Conservation (phyloP, 2,888 invertebrate genomes). For the Eucera pruinosa region DNA sequence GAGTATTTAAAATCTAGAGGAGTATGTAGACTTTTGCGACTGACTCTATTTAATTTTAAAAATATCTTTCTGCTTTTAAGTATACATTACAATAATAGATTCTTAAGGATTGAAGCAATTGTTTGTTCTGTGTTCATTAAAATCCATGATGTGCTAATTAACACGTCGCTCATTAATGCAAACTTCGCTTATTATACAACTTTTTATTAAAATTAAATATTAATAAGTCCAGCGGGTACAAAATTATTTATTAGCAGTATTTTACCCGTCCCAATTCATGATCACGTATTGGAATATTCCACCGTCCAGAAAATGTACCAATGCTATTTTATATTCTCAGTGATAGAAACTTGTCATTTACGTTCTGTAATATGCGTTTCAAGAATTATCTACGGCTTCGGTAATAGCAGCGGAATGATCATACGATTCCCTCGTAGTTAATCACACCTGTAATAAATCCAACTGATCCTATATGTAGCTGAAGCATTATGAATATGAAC, state of each 20-base stretch:
- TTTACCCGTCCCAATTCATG: background rate
- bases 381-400: slow-evolving; percentile 48
- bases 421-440: slow-evolving; percentile 57
- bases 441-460: slow-evolving; percentile 62
- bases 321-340: background rate
- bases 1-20: too few relatives aligned
- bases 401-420: slow-evolving; percentile 51
- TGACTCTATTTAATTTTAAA: too few relatives aligned
- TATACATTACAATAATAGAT: too few relatives aligned
- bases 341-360: slow-evolving; percentile 31
- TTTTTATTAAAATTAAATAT: background rate
- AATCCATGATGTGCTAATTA: background rate
- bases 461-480: slow-evolving; percentile 24
- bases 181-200: background rate
- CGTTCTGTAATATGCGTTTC: slow-evolving; percentile 12
- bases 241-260: background rate
- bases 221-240: background rate
- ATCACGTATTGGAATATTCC: background rate
- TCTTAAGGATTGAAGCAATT: too few relatives aligned
- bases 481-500: slow-evolving; percentile 45
- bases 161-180: background rate
- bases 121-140: background rate
- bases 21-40: too few relatives aligned
- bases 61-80: too few relatives aligned
- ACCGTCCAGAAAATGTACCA: too few relatives aligned